Evolutionary conservation across 2,797 vertebrate species (phyloP).

Genomic region (Scolopax bukidnonensis): DNA sequence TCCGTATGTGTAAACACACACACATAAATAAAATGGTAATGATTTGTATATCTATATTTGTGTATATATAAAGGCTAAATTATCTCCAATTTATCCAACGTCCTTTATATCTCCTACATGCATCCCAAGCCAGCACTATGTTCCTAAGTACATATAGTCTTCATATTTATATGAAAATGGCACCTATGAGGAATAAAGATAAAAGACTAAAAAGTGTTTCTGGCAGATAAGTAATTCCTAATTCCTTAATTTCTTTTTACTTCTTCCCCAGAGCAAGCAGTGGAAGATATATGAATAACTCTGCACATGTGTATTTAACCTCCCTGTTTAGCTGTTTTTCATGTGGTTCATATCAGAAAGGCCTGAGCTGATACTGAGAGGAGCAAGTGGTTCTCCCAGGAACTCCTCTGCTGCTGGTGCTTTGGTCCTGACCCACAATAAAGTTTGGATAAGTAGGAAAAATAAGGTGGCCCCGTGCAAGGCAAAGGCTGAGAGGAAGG

Average conservation of each 20-base stretch:
- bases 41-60: conserved; percentile 52
- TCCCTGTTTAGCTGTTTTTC: not conserved
- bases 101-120: conserved; percentile 13
- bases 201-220: not conserved
- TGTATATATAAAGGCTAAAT: conserved; percentile 46
- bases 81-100: conserved; percentile 29
- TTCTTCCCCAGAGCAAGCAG: not conserved
- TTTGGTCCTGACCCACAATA: not conserved
- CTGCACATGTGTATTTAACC: not conserved
- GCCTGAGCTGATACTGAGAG: not conserved
- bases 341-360: not conserved
- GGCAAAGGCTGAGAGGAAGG: not conserved
- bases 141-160: not conserved
- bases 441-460: not conserved
- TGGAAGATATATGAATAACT: not conserved
- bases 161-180: not conserved
- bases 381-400: not conserved
- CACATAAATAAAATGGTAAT: conserved; percentile 57
- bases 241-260: conserved; percentile 29
- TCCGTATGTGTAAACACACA: conserved; percentile 59
- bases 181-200: conserved; percentile 33
- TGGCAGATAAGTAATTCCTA: not conserved
- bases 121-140: not conserved
- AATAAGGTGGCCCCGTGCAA: not conserved
- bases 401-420: not conserved